phyloP scores from a whole-genome alignment of 2,888 invertebrate genomes.

The Tuta absoluta region DNA sequence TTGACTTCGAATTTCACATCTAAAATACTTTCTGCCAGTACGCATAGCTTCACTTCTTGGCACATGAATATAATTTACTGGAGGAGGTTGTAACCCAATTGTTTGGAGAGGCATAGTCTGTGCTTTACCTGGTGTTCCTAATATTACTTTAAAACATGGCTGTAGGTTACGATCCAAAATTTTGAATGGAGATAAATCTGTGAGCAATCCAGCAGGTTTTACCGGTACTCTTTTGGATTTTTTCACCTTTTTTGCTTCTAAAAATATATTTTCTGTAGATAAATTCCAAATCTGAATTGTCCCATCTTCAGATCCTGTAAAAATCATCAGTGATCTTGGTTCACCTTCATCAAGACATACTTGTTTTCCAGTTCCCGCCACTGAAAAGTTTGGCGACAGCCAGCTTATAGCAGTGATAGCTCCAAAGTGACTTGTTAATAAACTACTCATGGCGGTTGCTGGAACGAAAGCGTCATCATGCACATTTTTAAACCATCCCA shows the following conservation, averaged over 20 bases:
- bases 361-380: conserved; percentile 82
- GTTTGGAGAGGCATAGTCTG: conserved; percentile 68
- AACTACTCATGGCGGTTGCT: conserved; percentile 82
- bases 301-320: conserved; percentile 85
- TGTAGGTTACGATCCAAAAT: conserved; percentile 82
- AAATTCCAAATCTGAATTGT: conserved; percentile 87
- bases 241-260: conserved; percentile 63
- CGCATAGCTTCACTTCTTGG: conserved; percentile 48
- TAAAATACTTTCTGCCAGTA: conserved; percentile 69
- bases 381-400: conserved; percentile 82
- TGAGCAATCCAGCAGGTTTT: conserved; percentile 81
- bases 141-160: conserved; percentile 82
- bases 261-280: conserved; percentile 69
- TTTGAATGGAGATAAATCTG: conserved; percentile 83
- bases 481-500: conserved; percentile 86
- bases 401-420: conserved; percentile 85
- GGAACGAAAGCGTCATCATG: conserved; percentile 80
- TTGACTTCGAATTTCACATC: conserved; percentile 57
- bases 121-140: conserved; percentile 69
- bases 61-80: conserved; percentile 57
- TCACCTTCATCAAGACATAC: conserved; percentile 45
- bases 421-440: conserved; percentile 83
- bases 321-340: conserved; percentile 81
- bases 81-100: conserved; percentile 63
- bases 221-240: conserved; percentile 71